Evolutionary conservation across 1,140 invertebrate species (phyloP), one percentile per base, ranked within the genome.

Genomic region (Zaprionus taronus): DNA sequence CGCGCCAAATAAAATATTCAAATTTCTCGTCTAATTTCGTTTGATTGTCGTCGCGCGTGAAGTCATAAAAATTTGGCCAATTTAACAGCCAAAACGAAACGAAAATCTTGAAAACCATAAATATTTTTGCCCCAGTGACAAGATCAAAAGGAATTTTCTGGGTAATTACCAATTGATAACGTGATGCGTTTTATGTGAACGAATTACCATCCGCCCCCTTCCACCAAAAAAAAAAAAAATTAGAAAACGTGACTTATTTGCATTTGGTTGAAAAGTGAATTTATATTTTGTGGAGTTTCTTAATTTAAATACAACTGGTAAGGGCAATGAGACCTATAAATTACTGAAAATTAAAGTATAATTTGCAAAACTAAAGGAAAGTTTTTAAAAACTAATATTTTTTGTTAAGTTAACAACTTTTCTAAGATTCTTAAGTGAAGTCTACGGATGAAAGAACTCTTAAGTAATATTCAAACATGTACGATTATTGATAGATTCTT

Each of bases 81-180:
- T 79, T 79, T 74, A 31, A 72, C 47, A 65, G 44, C 61, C 36
- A 57, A 61, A 44, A 51, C 62, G 22, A 65, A 53, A 65, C 67
- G 56, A 53, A 58, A 70, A 89, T 81, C 85, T 73, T 28, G 62
- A 90, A 81, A 74, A 51, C 51, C 85, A 77, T 84, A 90, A 89
- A 84, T 89, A 78, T 76, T 66, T 72, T 51, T 24, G 47, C 53
- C 38, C 61, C 63, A 64, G 84, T 71, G 79, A 36, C 61, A 38
- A 83, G 72, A 89, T 81, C 72, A 75, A 72, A 61, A 63, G 66
- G 72, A 84, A 84, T 76, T 72, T 65, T 73, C 77, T 68, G 66
- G 63, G 62, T 72, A 81, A 89, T 79, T 81, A 89, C 72, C 65
- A 77, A 67, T 77, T 90, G 71, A 74, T 69, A 87, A 77, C 77